A percentile compares a stretch with the other conserved stretches of the same genome.
Evolutionary conservation across 2,888 invertebrate species (phyloP).

Genomic region (Branchipolynoe longqiensis): DNA sequence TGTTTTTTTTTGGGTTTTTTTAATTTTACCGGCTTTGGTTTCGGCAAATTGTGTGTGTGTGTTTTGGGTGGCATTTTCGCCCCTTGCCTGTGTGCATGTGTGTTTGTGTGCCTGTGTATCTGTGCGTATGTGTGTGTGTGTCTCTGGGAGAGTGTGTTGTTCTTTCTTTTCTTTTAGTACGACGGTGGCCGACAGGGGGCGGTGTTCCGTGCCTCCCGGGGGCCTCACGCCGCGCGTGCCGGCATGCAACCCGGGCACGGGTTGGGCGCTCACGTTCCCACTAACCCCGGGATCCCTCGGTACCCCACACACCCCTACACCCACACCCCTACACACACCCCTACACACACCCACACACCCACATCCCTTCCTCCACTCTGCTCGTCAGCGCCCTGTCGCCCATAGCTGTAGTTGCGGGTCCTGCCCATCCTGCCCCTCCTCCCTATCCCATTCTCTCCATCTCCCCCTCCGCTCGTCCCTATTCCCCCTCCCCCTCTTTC

Average conservation of each 20-base stretch:
- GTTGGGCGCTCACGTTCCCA: constrained; percentile 1
- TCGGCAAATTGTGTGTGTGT: no score
- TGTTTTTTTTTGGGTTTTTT: no score
- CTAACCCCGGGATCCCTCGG: background rate
- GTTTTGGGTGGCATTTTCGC: no score
- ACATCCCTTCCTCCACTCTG: background rate
- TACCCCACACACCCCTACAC: background rate
- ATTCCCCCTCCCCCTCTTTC: background rate
- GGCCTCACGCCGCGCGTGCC: constrained; percentile 16
- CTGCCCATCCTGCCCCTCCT: background rate
- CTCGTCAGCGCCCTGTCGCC: background rate
- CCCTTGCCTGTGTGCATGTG: no score
- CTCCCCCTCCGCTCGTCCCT: background rate
- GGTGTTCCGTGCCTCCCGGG: no score
- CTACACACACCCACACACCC: background rate
- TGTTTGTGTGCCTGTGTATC: no score
- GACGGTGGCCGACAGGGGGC: no score
- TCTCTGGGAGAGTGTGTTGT: no score
- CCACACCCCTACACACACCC: background rate
- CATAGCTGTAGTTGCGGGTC: background rate
- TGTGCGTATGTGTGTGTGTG: no score
- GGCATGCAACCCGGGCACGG: constrained; percentile 14
- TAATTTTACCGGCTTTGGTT: no score
- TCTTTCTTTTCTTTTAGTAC: no score
- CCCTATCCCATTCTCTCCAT: background rate